Conservation (phyloP, 2,113 vertebrate genomes). For the Ameiurus melas region DNA sequence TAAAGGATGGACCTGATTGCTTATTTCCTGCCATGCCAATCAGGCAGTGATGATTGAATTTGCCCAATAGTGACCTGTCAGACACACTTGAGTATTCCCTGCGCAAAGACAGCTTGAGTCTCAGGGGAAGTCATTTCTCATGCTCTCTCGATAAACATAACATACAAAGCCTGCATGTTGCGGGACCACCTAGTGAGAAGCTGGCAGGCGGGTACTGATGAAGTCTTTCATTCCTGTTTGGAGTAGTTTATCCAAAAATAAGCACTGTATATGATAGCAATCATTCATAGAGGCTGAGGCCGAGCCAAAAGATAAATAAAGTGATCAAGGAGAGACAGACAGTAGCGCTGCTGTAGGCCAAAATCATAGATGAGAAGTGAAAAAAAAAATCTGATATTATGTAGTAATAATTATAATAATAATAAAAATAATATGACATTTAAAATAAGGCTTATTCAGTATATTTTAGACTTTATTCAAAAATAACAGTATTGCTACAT, state of each 20-base stretch:
- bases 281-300: constrained; percentile 44
- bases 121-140: constrained; percentile 70
- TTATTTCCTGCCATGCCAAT: constrained; percentile 54
- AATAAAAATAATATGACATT: background rate
- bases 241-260: constrained; percentile 64
- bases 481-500: background rate
- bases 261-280: constrained; percentile 60
- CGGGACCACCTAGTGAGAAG: constrained; percentile 70
- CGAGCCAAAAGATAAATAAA: constrained; percentile 37
- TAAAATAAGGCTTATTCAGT: background rate
- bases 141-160: constrained; percentile 74
- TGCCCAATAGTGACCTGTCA: constrained; percentile 50
- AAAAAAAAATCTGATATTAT: background rate
- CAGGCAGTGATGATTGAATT: constrained; percentile 35
- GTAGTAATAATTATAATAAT: background rate
- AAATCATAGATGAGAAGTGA: background rate
- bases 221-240: constrained; percentile 61
- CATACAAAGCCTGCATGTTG: constrained; percentile 63
- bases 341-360: constrained; percentile 5
- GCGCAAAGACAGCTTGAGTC: constrained; percentile 46
- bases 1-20: constrained; percentile 39
- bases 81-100: constrained; percentile 39
- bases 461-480: background rate
- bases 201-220: constrained; percentile 51
- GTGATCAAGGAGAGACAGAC: constrained; percentile 10